Conservation (phyloP, 2,888 invertebrate genomes). For the Agonopterix alstromeriana region DNA sequence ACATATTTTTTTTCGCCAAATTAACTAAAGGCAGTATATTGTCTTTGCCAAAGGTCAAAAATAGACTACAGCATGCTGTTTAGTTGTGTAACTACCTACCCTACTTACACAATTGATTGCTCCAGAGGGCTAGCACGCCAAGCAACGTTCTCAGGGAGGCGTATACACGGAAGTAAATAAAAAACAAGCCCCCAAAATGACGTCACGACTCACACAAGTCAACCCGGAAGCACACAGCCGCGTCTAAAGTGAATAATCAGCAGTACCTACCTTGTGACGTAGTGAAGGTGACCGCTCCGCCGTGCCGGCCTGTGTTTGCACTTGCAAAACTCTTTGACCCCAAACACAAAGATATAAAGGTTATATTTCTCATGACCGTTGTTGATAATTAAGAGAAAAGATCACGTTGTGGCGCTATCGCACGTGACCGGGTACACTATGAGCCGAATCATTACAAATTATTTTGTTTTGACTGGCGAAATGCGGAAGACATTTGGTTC, state of each 20-base stretch:
- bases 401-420: background rate
- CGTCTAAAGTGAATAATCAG: conserved; percentile 11
- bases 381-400: background rate
- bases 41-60: too few species aligned
- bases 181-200: too few species aligned
- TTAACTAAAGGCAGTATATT: too few species aligned
- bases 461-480: background rate
- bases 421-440: background rate
- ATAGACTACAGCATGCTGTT: too few species aligned
- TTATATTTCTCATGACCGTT: background rate
- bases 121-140: too few species aligned
- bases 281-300: conserved; percentile 15
- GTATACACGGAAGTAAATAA: too few species aligned
- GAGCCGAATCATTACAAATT: background rate
- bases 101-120: too few species aligned
- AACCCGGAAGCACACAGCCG: conserved; percentile 11
- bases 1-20: too few species aligned
- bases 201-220: too few species aligned
- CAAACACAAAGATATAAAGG: background rate
- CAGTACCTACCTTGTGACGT: conserved; percentile 9
- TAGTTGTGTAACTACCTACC: too few species aligned
- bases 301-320: conserved; percentile 1
- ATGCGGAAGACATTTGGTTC: too few species aligned
- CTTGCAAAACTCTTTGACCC: background rate
- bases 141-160: too few species aligned